phyloP scores from a whole-genome alignment of 1,140 invertebrate genomes.

The Orius laevigatus region DNA sequence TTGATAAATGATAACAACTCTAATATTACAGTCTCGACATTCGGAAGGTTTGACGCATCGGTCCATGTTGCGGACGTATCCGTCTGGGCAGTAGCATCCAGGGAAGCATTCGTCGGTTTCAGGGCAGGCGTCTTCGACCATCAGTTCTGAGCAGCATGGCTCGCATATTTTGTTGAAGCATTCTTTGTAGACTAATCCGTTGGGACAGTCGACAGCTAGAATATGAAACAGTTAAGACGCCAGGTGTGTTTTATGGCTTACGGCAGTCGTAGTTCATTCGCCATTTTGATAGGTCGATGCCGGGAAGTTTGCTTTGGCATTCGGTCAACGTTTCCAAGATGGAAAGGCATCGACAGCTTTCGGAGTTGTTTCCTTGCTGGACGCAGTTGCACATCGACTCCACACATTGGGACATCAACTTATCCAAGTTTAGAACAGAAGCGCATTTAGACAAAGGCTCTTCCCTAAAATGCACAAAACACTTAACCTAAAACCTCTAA shows the following conservation, averaged over 20 bases:
- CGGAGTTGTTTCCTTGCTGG: conserved; percentile 26
- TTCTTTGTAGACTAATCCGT: conserved; percentile 59
- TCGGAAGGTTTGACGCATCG: conserved; percentile 48
- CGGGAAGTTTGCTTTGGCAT: conserved; percentile 43
- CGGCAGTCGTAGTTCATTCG: conserved; percentile 48
- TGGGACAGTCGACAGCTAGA: conserved; percentile 46
- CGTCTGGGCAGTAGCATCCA: conserved; percentile 70
- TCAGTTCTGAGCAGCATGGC: conserved; percentile 45
- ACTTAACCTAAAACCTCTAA: not conserved
- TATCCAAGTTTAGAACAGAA: conserved; percentile 40
- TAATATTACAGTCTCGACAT: conserved; percentile 55
- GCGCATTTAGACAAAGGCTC: conserved; percentile 43
- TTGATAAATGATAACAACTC: not conserved
- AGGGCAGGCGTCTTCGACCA: conserved; percentile 40
- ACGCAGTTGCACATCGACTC: conserved; percentile 56
- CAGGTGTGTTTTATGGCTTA: conserved; percentile 28
- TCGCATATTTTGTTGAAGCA: conserved; percentile 59
- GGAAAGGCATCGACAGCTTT: conserved; percentile 47
- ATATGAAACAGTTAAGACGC: conserved; percentile 6
- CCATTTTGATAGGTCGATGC: conserved; percentile 48
- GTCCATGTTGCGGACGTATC: conserved; percentile 48
- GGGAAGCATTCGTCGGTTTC: conserved; percentile 49
- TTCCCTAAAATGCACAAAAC: conserved; percentile 30
- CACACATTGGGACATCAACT: conserved; percentile 50
- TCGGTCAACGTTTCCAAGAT: conserved; percentile 51